Evolutionary conservation across 2,888 invertebrate genomes (phyloP).

Genomic region (Silvanus unidentatus): DNA sequence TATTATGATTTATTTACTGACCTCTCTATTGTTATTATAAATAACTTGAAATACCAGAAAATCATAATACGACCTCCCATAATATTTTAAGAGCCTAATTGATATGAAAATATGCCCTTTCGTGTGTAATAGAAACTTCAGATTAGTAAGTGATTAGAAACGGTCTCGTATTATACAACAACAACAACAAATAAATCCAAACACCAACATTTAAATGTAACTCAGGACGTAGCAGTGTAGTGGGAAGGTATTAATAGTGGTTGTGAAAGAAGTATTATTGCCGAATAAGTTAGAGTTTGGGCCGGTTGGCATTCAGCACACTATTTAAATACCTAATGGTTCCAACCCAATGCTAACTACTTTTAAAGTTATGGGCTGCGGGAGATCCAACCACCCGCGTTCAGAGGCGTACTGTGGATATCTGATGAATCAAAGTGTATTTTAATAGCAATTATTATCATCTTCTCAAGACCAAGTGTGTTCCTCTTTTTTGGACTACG

Average conservation of each 20-base stretch:
- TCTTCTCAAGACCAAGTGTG: too few species aligned
- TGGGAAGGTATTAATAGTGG: too few species aligned
- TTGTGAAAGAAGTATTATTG: constrained; percentile 25
- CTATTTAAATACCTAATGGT: constrained; percentile 35
- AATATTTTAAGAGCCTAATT: too few species aligned
- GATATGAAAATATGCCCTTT: too few species aligned
- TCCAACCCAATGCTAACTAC: constrained; percentile 35
- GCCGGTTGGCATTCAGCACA: constrained; percentile 32
- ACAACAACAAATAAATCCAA: constrained; percentile 10
- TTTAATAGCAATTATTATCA: too few species aligned
- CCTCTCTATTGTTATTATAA: too few species aligned
- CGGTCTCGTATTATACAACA: constrained; percentile 8
- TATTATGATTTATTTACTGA: too few species aligned
- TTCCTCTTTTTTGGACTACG: too few species aligned
- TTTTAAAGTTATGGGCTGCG: constrained; percentile 32
- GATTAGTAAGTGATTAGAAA: constrained; percentile 12
- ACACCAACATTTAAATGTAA: constrained; percentile 20
- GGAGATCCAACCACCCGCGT: constrained; percentile 11
- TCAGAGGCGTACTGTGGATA: constrained; percentile 10
- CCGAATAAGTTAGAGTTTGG: constrained; percentile 26
- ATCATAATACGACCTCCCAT: too few species aligned
- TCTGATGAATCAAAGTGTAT: not conserved
- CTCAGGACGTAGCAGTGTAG: constrained; percentile 20
- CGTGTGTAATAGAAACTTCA: constrained; percentile 4
- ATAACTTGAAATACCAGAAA: too few species aligned